These are phyloP conservation scores for Eubasilissa splendida DNA, from an alignment of 2,888 invertebrate genomes.

Conservation along the genomic window DNA sequence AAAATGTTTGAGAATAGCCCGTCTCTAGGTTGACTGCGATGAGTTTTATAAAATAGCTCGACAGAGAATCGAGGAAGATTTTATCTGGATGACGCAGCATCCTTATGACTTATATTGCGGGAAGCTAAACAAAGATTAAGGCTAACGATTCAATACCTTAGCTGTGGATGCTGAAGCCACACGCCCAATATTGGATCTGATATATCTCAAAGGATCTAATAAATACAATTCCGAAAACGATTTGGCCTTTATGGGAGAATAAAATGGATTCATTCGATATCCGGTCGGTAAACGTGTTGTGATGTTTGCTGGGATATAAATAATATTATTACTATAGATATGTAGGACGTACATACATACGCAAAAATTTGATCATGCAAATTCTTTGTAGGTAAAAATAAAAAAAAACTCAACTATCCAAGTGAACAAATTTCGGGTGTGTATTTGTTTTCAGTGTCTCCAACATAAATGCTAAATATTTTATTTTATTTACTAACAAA, in stretches of 20 bases:
- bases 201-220: conserved; percentile 26
- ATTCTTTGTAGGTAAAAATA: too few relatives aligned
- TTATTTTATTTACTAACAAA: too few relatives aligned
- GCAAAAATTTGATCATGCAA: too few relatives aligned
- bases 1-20: conserved; percentile 3
- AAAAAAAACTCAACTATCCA: too few relatives aligned
- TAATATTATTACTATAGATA: not conserved
- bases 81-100: conserved; percentile 46
- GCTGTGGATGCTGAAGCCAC: conserved; percentile 1
- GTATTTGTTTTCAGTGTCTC: too few relatives aligned
- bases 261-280: conserved; percentile 30
- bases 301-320: not conserved
- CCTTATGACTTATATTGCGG: conserved; percentile 34
- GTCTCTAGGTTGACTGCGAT: not conserved
- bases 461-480: too few relatives aligned
- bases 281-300: conserved; percentile 21
- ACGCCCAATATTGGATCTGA: conserved; percentile 16
- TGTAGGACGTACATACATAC: too few relatives aligned
- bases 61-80: conserved; percentile 38
- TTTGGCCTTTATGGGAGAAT: conserved; percentile 36
- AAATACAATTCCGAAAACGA: conserved; percentile 34
- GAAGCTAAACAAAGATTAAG: conserved; percentile 35
- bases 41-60: conserved; percentile 12
- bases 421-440: too few relatives aligned
- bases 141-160: conserved; percentile 35